Evolutionary conservation across 2,888 invertebrate genomes (phyloP).

Genomic region (Stenodema calcarata): DNA sequence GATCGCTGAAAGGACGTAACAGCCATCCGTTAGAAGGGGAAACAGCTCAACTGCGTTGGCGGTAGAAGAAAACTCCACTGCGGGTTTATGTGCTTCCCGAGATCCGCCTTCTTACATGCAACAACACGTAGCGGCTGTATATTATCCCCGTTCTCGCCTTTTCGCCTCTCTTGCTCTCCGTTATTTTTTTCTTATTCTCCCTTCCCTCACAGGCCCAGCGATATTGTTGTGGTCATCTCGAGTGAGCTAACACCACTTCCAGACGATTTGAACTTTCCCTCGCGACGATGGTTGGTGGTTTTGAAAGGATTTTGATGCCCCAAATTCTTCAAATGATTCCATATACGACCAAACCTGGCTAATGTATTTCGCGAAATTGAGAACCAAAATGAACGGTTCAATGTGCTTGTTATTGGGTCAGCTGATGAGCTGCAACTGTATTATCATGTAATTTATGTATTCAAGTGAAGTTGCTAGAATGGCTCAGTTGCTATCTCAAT

Average conservation of each 20-base stretch:
- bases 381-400: too few relatives aligned
- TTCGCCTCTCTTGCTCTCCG: neutral
- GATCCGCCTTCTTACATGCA: conserved; percentile 37
- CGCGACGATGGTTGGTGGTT: neutral
- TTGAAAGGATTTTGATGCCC: neutral
- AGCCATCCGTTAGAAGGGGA: neutral
- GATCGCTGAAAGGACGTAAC: neutral
- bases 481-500: too few relatives aligned
- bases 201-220: neutral
- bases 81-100: neutral
- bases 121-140: conserved; percentile 31
- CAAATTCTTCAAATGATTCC: too few relatives aligned
- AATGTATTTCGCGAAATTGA: too few relatives aligned
- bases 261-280: neutral
- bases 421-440: too few relatives aligned
- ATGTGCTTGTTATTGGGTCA: too few relatives aligned
- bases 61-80: neutral
- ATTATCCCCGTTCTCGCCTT: neutral
- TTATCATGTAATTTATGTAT: too few relatives aligned
- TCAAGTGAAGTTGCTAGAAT: too few relatives aligned
- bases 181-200: neutral
- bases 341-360: too few relatives aligned
- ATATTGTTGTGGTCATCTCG: neutral
- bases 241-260: neutral
- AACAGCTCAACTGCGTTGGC: neutral